phyloP scores from a whole-genome alignment of 2,888 invertebrate species.

The Lasioglossum malachurum region DNA sequence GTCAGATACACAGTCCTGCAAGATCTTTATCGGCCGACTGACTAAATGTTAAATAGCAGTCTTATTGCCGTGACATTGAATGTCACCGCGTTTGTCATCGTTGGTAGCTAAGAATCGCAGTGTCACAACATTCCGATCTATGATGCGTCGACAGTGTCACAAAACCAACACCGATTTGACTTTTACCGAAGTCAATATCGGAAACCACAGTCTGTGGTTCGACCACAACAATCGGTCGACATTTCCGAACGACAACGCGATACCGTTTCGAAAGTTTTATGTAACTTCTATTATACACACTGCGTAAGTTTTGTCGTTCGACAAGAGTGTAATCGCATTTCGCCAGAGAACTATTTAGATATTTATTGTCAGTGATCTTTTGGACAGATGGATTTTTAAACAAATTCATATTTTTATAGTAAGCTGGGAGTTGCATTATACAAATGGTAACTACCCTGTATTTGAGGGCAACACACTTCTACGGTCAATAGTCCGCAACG shows the following conservation, averaged over 20 bases:
- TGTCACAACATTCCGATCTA: background rate
- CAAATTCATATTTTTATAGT: background rate
- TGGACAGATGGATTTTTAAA: background rate
- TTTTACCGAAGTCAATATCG: background rate
- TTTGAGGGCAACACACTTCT: background rate
- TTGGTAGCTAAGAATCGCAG: background rate
- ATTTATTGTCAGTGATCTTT: background rate
- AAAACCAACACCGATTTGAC: background rate
- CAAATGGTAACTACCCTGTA: background rate
- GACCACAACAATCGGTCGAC: background rate
- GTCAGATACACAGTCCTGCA: background rate
- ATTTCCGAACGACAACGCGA: background rate
- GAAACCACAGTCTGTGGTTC: background rate
- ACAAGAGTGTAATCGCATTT: background rate
- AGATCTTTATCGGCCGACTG: background rate
- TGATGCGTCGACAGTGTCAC: background rate
- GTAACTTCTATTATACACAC: background rate
- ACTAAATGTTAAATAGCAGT: background rate
- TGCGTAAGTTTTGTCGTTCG: background rate
- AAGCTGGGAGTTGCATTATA: background rate
- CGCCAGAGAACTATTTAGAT: background rate
- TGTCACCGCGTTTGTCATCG: background rate
- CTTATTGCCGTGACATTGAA: constrained; percentile 9
- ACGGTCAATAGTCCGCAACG: background rate
- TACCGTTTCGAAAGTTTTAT: background rate